Evolutionary conservation across 2,797 vertebrate species (phyloP), one percentile per base, ranked within the genome.

Genomic region (Diceros bicornis): DNA sequence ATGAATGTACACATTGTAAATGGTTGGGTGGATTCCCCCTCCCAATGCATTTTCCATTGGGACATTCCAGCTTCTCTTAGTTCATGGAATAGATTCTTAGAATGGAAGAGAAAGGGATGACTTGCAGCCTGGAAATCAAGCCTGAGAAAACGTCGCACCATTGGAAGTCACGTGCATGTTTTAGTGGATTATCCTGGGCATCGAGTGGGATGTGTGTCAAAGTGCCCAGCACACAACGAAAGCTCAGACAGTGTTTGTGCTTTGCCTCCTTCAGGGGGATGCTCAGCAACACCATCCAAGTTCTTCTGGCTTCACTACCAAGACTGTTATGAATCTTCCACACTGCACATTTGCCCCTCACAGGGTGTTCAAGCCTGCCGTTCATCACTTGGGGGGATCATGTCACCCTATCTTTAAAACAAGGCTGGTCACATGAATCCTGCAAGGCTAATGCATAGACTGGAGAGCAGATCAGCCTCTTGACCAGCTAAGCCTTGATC

Each of bases 181-280:
- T 25, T 5, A 17, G 1, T 3, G 7, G 57, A 1, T 37, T 37
- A 20, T 27, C 61, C 37, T 37, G 7, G 44, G 27, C 1, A 2
- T 25, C 47, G 7, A 44, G 17, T 0, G 4, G 27, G n/a, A 2
- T 5, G 1, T 17, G 25, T 10, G 27, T 2, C 14, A 9, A 6
- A n/a, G 55, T 21, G 21, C 41, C 34, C 52, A 25, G 88, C 44
- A 0, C 2, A 1, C 23, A 3, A 3, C 0, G 9, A 69, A 69
- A 9, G 10, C 11, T 6, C 34, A 7, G 0, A 7, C 3, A 0
- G 29, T 0, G 0, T 8, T 2, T 16, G 11, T 0, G 0, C 3
- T 1, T 1, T 10, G 18, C 52, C 9, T 12, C 59, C 81, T 23
- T 20, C 14, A 12, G 47, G 0, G 0, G 11, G 9, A 27, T 23